phyloP scores from a whole-genome alignment of 2,113 vertebrate genomes.

The Gobius niger region DNA sequence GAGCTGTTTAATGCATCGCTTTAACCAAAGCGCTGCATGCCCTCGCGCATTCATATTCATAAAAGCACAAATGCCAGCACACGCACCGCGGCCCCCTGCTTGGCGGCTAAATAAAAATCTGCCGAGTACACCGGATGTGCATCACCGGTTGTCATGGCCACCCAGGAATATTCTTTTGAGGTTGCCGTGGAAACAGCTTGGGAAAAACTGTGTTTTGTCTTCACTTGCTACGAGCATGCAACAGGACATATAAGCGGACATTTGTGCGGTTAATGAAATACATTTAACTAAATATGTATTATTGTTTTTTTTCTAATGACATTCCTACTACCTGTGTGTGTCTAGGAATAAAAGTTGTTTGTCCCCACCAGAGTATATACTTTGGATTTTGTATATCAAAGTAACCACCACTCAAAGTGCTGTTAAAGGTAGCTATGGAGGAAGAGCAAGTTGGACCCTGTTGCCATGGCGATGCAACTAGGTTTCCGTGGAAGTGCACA shows the following conservation, averaged over 20 bases:
- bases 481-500: slow-evolving; percentile 54
- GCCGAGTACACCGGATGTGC: slow-evolving; percentile 69
- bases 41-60: slow-evolving; percentile 10
- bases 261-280: slow-evolving; percentile 24
- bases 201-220: slow-evolving; percentile 68
- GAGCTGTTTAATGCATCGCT: slow-evolving; percentile 9
- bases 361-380: neutral
- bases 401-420: slow-evolving; percentile 43
- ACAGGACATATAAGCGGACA: slow-evolving; percentile 26
- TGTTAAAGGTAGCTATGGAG: slow-evolving; percentile 31
- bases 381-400: slow-evolving; percentile 43
- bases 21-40: slow-evolving; percentile 1
- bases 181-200: slow-evolving; percentile 80
- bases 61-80: slow-evolving; percentile 45
- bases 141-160: slow-evolving; percentile 79
- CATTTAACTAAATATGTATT: neutral
- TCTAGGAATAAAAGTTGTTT: neutral
- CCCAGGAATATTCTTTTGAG: slow-evolving; percentile 65
- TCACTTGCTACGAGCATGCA: slow-evolving; percentile 48
- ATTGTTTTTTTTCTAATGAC: neutral
- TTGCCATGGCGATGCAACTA: slow-evolving; percentile 74
- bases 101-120: slow-evolving; percentile 72
- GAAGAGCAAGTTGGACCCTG: slow-evolving; percentile 53
- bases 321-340: neutral
- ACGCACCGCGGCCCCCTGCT: slow-evolving; percentile 38